Conservation (phyloP, 2,888 invertebrate species). For the Thyatira batis region DNA sequence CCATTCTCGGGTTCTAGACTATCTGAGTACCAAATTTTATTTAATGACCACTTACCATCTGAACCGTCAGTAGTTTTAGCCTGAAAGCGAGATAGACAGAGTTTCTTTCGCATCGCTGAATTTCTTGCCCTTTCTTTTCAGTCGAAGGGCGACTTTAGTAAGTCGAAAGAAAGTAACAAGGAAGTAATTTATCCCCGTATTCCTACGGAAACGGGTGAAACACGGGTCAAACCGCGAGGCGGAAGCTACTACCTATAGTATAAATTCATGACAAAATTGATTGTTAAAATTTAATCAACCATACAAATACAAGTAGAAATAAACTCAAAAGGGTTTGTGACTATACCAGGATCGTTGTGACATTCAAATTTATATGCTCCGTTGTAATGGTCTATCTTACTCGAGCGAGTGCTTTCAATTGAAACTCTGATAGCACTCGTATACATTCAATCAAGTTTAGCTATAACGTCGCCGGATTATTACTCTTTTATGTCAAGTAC, state of each 20-base stretch:
- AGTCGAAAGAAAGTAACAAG: too few relatives aligned
- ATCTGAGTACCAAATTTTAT: too few relatives aligned
- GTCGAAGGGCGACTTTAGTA: too few relatives aligned
- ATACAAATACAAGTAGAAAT: slow-evolving; percentile 18
- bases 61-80: too few relatives aligned
- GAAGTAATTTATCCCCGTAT: too few relatives aligned
- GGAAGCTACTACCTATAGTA: not conserved
- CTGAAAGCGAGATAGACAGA: too few relatives aligned
- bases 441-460: not conserved
- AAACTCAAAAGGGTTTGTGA: slow-evolving; percentile 15
- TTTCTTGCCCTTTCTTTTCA: too few relatives aligned
- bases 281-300: slow-evolving; percentile 14
- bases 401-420: not conserved
- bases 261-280: not conserved
- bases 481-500: too few relatives aligned
- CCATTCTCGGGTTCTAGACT: too few relatives aligned
- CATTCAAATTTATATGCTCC: slow-evolving; percentile 12
- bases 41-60: too few relatives aligned
- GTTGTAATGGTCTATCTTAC: slow-evolving; percentile 2
- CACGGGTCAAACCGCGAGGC: not conserved
- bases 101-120: too few relatives aligned
- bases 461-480: not conserved
- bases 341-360: slow-evolving; percentile 12
- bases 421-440: not conserved
- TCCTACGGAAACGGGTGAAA: too few relatives aligned